phyloP scores from a whole-genome alignment of 30 jellyfish, hydroid and myxozoan genomes.

The Aurelia coerulea region DNA sequence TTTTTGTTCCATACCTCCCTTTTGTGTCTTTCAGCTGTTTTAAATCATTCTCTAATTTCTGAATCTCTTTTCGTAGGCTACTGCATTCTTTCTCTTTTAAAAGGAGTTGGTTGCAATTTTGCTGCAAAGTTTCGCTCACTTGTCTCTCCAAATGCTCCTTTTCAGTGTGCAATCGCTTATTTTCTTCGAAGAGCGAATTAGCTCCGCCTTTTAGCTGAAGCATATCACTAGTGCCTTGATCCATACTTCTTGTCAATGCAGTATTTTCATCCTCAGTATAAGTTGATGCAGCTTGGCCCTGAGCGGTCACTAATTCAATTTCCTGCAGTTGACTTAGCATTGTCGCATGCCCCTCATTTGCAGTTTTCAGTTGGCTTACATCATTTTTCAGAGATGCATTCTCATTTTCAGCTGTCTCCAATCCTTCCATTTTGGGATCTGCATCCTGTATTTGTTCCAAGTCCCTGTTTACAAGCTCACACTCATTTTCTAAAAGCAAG shows the following conservation, averaged over 20 bases:
- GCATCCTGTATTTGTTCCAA: too few relatives aligned
- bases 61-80: slow-evolving; percentile 2
- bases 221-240: not conserved
- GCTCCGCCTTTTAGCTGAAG: not conserved
- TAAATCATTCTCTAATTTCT: not conserved
- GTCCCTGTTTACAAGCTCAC: not conserved
- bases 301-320: not conserved
- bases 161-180: slow-evolving; percentile 5
- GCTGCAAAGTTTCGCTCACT: not conserved
- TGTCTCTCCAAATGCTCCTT: not conserved
- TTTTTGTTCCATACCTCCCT: not conserved
- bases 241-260: not conserved
- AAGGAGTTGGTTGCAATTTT: not conserved
- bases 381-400: not conserved
- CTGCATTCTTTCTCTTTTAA: slow-evolving; percentile 7
- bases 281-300: not conserved
- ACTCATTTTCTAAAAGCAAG: not conserved
- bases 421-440: not conserved
- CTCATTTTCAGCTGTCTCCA: not conserved
- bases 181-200: slow-evolving; percentile 3
- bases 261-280: not conserved
- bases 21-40: not conserved
- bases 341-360: not conserved
- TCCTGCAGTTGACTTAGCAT: not conserved
- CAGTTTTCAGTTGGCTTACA: not conserved